Evolutionary conservation across 2,888 invertebrate genomes (phyloP), one percentile per base, ranked within the genome.

Genomic region (Tetragonula carbonaria): DNA sequence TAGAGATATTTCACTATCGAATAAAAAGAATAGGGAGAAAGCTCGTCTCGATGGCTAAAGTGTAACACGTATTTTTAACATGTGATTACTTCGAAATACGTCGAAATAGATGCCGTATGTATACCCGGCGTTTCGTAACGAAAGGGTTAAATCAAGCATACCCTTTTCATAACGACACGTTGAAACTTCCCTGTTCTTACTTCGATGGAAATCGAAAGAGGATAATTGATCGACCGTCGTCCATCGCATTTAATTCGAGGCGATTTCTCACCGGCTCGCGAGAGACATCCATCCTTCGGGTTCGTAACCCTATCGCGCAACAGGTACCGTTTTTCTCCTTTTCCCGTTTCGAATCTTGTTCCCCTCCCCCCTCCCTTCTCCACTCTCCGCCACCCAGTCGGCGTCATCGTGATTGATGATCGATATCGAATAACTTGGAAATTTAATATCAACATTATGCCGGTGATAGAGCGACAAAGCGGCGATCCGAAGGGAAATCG

Each of bases 261-360:
- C 55, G 55, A 71, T 71, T 55, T 72, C 18, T 51, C 63, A 13
- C 8, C 63, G 8, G 5, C 16, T 18, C 68, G n/a, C 23, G 70
- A 45, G 50, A 45, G 50, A 68, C 67, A 82, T 75, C 75, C 72
- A 75, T 75, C 59, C 45, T 62, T 74, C 78, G 57, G 16, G 63
- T 59, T 78, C 70, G 75, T 80, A 87, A 75, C 74, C 81, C 86
- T 86, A 84, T 88, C 84, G 80, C n/a, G 88, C 88, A 88, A 88
- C 88, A 88, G 88, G 88, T 88, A 77, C 59, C 72, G 59, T 78
- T 71, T 88, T 85, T 86, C 82, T 80, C 76, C 82, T 75, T 80
- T 76, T 74, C 65, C 66, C 65, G 57, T 65, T 71, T 8, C 72
- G 75, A 82, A 78, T 87, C 82, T 51, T 74, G 70, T 81, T 84